Evolutionary conservation across 2,797 vertebrate species (phyloP).

Genomic region (Falco naumanni): DNA sequence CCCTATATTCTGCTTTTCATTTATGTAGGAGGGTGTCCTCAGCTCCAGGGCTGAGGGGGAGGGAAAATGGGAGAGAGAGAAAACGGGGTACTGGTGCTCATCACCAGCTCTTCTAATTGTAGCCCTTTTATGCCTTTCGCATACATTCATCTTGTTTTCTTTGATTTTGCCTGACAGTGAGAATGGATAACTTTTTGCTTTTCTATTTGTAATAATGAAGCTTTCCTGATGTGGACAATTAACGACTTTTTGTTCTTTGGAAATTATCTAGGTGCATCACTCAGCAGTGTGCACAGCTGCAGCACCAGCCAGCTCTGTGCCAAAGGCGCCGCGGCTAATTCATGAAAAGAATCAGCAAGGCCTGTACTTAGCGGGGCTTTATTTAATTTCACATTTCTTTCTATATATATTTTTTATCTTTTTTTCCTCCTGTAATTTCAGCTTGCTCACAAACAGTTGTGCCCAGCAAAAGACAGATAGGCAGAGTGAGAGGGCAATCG

Average conservation of each 20-base stretch:
- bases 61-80: not conserved
- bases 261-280: not conserved
- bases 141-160: not conserved
- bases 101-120: not conserved
- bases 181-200: not conserved
- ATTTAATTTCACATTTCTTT: not conserved
- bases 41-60: not conserved
- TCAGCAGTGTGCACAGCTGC: not conserved
- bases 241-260: not conserved
- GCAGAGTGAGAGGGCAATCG: not conserved
- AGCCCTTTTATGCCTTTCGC: rapidly evolving
- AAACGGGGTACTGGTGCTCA: not conserved
- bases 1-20: not conserved
- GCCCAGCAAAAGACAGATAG: not conserved
- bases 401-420: not conserved
- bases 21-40: not conserved
- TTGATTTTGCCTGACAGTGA: not conserved
- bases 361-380: not conserved
- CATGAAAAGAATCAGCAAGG: not conserved
- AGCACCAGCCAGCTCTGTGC: not conserved
- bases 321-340: not conserved
- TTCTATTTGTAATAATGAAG: not conserved
- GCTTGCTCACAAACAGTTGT: not conserved
- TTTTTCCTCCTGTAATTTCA: not conserved
- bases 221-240: not conserved